These are phyloP conservation scores for Camptogramma bilineatum DNA, from an alignment of 2,888 invertebrate genomes.

Conservation along the genomic window DNA sequence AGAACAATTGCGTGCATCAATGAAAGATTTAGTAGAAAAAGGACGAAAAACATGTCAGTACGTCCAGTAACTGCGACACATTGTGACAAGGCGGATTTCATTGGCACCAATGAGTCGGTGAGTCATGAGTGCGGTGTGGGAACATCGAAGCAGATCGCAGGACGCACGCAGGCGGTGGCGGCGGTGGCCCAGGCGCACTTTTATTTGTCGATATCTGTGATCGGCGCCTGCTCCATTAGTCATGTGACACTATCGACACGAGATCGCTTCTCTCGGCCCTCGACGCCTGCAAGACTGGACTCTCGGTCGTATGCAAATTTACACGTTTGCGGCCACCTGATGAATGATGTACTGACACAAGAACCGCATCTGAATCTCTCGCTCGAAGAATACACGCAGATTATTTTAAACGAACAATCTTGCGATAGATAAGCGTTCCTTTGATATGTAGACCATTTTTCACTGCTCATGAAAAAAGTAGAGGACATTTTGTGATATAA, in stretches of 20 bases:
- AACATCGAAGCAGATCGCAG: conserved; percentile 40
- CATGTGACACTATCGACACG: conserved; percentile 84
- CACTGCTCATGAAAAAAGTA: conserved; percentile 46
- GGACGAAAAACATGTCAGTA: conserved; percentile 24
- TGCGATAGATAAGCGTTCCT: conserved; percentile 36
- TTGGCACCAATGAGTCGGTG: conserved; percentile 39
- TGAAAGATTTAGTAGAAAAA: conserved; percentile 7
- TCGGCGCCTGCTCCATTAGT: conserved; percentile 85
- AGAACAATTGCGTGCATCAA: conserved; percentile 2
- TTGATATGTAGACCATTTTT: conserved; percentile 42
- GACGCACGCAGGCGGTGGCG: conserved; percentile 46
- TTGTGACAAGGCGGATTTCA: conserved; percentile 38
- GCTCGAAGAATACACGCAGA: conserved; percentile 38
- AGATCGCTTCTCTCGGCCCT: conserved; percentile 75
- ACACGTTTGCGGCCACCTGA: conserved; percentile 69
- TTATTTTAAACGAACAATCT: conserved; percentile 40
- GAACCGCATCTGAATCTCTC: conserved; percentile 48
- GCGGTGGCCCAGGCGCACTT: conserved; percentile 70
- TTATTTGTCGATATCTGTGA: conserved; percentile 82
- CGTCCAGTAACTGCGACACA: conserved; percentile 30
- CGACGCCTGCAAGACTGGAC: conserved; percentile 69
- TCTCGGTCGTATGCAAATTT: conserved; percentile 74
- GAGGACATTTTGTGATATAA: conserved; percentile 48
- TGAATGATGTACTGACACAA: conserved; percentile 75
- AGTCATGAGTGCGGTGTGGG: conserved; percentile 43